Base-by-base conservation (phyloP, 2,888 invertebrate species). In the Phyto melanocephala region DNA sequence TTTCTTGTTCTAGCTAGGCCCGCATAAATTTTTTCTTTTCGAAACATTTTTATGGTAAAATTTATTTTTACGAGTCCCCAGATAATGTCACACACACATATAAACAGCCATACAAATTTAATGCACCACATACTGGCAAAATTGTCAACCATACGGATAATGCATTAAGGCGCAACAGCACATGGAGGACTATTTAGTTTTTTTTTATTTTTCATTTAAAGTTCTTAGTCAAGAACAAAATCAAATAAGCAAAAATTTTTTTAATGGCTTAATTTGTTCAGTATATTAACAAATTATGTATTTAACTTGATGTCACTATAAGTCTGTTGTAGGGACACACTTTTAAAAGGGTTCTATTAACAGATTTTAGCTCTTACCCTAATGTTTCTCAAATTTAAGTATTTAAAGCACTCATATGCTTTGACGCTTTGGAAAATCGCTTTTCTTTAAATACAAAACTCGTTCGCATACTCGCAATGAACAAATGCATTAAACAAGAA, bases 361-460 rank as follows among this genome's bases (percentile, higher is more conserved):
- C n/a, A 28, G 2, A 1, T 2, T 17, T 5, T 11, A 35, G 22
- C 4, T 50, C 1, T 4, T 2, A 1, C 70, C 77, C 28, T 77
- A 77, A 70, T 77, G 33, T 54, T 22, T 2, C 42, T 52, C 5
- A 62, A 54, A 35, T 40, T n/a, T 52, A 62, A 70, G 54, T 76
- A 80, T 75, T 79, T 62, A 80, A 24, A 65, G 42, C 82, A 82
- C 82, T 82, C 75, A 76, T 80, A 82, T 67, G 82, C 82, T 82
- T 54, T 80, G 75, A 50, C 79, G 82, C 82, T 82, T 80, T 17
- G 52, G 42, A 67, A 80, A 67, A 71, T 62, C 60, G 40, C 52
- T 52, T 62, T 78, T 45, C 33, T 74, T 60, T 60, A 35, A 50
- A 17, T 17, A 35, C 42, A 45, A 63, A 70, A 70, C 28, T 60